phyloP scores from a whole-genome alignment of 2,113 vertebrate species.

The Eclectus roratus region DNA sequence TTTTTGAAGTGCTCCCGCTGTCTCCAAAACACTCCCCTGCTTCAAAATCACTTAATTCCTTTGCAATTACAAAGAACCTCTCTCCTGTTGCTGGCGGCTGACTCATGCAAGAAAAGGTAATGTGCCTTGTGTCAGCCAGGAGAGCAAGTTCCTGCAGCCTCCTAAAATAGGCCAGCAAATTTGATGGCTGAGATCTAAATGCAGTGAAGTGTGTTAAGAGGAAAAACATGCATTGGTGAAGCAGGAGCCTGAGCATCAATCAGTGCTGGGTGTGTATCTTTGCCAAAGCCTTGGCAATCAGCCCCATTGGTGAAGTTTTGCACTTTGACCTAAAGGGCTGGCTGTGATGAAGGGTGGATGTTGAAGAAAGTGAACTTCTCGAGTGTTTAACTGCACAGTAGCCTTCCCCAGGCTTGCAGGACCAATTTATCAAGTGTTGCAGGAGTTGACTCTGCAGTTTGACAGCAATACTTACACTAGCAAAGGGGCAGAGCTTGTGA shows the following conservation, averaged over 20 bases:
- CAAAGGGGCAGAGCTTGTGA: background rate
- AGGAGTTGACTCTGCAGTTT: background rate
- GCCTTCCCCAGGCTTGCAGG: background rate
- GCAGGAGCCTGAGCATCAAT: background rate
- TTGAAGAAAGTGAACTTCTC: background rate
- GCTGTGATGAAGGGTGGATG: background rate
- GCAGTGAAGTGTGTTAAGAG: background rate
- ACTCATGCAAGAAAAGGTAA: background rate
- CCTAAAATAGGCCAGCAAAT: background rate
- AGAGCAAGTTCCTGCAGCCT: background rate
- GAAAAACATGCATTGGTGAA: background rate
- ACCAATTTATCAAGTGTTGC: background rate
- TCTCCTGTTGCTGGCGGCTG: conserved; percentile 30
- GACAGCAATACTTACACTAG: too few species aligned
- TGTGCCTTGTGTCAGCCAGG: background rate
- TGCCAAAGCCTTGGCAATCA: background rate
- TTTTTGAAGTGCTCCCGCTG: conserved; percentile 32
- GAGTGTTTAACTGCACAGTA: background rate
- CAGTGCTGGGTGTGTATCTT: background rate
- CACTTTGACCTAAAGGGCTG: background rate
- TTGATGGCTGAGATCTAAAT: rapidly evolving
- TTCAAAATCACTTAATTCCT: conserved; percentile 28
- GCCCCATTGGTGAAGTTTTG: rapidly evolving
- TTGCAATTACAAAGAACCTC: background rate
- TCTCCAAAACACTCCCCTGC: conserved; percentile 12